These are phyloP conservation scores for Erythrolamprus reginae DNA, from an alignment of 2,113 vertebrate species.

Conservation along the genomic window DNA sequence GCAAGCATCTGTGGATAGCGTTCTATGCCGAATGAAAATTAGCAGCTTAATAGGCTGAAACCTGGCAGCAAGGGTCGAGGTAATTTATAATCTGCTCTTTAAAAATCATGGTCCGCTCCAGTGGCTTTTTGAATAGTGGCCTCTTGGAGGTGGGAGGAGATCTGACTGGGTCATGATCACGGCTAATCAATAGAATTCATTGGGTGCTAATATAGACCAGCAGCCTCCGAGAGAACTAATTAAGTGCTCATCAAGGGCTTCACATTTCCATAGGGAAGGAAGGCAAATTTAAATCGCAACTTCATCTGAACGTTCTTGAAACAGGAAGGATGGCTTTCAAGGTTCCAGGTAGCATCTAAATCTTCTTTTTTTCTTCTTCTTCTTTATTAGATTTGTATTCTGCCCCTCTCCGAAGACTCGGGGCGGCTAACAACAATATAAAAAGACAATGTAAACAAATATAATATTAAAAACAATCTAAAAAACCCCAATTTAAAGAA, in stretches of 20 bases:
- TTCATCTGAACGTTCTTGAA: not conserved
- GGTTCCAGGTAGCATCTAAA: no score
- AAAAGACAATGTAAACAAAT: no score
- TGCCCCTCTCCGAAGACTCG: no score
- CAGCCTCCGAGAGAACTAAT: not conserved
- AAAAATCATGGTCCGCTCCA: not conserved
- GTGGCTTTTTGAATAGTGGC: accelerated
- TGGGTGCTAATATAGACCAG: accelerated
- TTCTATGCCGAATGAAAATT: constrained; percentile 24
- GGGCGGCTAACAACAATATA: no score
- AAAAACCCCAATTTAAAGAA: no score
- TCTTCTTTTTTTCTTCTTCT: no score
- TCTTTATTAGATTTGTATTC: no score
- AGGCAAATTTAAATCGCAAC: not conserved
- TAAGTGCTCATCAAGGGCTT: accelerated
- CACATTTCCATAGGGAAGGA: not conserved
- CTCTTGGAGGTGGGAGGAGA: not conserved
- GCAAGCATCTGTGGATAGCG: constrained; percentile 15
- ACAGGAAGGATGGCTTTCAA: not conserved
- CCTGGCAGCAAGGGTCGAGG: not conserved
- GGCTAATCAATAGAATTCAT: not conserved
- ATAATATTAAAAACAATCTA: no score
- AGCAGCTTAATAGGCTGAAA: constrained; percentile 11
- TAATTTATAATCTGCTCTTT: constrained; percentile 26
- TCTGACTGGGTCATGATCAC: not conserved